Conservation (phyloP, 1,140 invertebrate genomes). For the Camponotus floridanus region DNA sequence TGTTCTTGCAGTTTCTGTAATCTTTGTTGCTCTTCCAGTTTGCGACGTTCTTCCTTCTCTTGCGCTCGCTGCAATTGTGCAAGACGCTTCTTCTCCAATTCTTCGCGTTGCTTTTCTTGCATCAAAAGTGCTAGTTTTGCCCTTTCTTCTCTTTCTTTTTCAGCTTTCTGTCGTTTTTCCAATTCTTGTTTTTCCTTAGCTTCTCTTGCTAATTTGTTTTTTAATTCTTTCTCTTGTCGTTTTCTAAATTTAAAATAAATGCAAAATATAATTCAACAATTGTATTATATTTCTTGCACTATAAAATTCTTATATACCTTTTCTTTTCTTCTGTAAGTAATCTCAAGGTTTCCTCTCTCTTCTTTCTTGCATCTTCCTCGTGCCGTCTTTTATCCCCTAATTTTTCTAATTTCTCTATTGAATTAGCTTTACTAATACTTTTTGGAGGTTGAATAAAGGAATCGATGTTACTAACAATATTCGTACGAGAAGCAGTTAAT, state of each 20-base stretch:
- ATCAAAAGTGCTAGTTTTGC: constrained; percentile 77
- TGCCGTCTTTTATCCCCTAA: constrained; percentile 78
- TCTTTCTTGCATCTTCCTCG: constrained; percentile 81
- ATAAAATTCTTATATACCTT: constrained; percentile 75
- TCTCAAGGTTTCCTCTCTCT: constrained; percentile 83
- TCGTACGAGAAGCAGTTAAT: constrained; percentile 75
- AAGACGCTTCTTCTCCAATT: constrained; percentile 81
- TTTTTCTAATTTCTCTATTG: constrained; percentile 77
- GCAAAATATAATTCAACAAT: neutral
- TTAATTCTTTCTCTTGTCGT: constrained; percentile 87
- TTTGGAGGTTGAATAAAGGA: constrained; percentile 79
- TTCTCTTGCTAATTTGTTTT: constrained; percentile 87
- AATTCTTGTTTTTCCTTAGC: constrained; percentile 85
- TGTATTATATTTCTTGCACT: neutral
- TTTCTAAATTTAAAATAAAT: constrained; percentile 78
- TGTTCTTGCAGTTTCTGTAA: constrained; percentile 84
- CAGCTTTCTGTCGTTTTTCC: constrained; percentile 83
- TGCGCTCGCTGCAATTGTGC: constrained; percentile 79
- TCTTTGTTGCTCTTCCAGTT: constrained; percentile 83
- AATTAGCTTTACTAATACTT: constrained; percentile 73
- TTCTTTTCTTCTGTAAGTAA: constrained; percentile 86
- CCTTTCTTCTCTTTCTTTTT: constrained; percentile 84
- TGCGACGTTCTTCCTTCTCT: constrained; percentile 86
- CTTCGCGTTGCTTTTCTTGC: constrained; percentile 81
- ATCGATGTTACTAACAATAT: constrained; percentile 79